A percentile compares a stretch with the other conserved stretches of the same genome.
phyloP scores from a whole-genome alignment of 2,113 vertebrate species.

The Sciurus niger region DNA sequence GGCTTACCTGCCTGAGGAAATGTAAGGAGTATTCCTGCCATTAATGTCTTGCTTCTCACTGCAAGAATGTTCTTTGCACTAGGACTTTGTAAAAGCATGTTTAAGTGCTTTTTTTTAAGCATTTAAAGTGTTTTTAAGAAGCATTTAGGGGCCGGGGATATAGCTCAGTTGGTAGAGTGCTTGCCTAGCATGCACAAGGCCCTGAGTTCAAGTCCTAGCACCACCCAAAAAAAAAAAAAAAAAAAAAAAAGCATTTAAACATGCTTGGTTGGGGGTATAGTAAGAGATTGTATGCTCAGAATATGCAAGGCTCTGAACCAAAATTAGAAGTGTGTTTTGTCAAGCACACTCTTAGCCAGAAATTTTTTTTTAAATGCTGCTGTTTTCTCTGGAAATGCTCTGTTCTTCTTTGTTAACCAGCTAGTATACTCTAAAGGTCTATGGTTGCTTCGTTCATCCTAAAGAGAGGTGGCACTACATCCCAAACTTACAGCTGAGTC shows the following conservation, averaged over 20 bases:
- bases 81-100: background rate
- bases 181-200: too few species aligned
- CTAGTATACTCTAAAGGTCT: too few species aligned
- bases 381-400: background rate
- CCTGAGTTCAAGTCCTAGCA: too few species aligned
- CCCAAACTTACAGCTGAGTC: background rate
- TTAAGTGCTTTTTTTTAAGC: too few species aligned
- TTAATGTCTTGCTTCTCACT: background rate
- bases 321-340: background rate
- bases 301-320: background rate
- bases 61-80: background rate
- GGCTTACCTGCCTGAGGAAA: slow-evolving; percentile 93
- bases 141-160: too few species aligned
- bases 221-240: background rate
- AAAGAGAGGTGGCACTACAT: background rate
- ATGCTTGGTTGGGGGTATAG: too few species aligned
- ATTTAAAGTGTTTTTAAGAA: too few species aligned
- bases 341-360: too few species aligned
- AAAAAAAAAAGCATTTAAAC: too few species aligned
- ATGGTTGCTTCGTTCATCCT: background rate
- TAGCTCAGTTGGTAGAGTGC: background rate
- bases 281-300: too few species aligned
- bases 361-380: background rate
- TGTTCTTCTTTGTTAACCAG: background rate
- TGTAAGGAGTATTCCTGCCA: slow-evolving; percentile 89